A percentile compares a stretch with the other conserved stretches of the same genome.
Conservation (phyloP, 2,888 invertebrate species). For the Sphaerophoria rueppellii region DNA sequence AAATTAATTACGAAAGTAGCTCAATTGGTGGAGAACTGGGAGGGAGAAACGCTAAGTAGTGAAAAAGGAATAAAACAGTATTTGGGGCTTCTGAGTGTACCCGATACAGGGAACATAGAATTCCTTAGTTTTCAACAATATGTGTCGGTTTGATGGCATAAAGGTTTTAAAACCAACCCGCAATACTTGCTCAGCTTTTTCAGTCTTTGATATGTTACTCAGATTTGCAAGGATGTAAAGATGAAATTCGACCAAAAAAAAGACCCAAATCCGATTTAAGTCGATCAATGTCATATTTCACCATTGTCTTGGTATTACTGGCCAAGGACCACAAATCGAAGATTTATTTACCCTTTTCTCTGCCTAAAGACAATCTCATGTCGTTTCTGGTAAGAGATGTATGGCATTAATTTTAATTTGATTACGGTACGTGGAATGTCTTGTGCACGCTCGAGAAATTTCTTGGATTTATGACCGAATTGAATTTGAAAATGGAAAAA, state of each 20-base stretch:
- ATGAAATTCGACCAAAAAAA: too few relatives aligned
- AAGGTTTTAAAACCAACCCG: too few relatives aligned
- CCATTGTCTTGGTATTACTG: background rate
- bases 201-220: too few relatives aligned
- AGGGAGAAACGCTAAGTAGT: background rate
- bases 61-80: background rate
- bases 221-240: too few relatives aligned
- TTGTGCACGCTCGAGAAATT: conserved; percentile 15
- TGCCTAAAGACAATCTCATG: background rate
- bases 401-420: conserved; percentile 56
- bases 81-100: background rate
- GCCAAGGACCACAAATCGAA: background rate
- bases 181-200: too few relatives aligned
- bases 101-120: background rate
- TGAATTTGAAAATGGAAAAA: conserved; percentile 8
- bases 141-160: too few relatives aligned
- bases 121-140: too few relatives aligned
- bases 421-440: conserved; percentile 32
- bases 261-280: too few relatives aligned
- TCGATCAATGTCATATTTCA: too few relatives aligned
- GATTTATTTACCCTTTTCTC: background rate
- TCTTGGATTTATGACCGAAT: conserved; percentile 43
- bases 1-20: conserved; percentile 25
- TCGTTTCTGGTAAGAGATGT: conserved; percentile 15
- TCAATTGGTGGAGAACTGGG: conserved; percentile 7